These are phyloP conservation scores for Borostomias antarcticus DNA, from an alignment of 2,797 vertebrate species.

Conservation along the genomic window DNA sequence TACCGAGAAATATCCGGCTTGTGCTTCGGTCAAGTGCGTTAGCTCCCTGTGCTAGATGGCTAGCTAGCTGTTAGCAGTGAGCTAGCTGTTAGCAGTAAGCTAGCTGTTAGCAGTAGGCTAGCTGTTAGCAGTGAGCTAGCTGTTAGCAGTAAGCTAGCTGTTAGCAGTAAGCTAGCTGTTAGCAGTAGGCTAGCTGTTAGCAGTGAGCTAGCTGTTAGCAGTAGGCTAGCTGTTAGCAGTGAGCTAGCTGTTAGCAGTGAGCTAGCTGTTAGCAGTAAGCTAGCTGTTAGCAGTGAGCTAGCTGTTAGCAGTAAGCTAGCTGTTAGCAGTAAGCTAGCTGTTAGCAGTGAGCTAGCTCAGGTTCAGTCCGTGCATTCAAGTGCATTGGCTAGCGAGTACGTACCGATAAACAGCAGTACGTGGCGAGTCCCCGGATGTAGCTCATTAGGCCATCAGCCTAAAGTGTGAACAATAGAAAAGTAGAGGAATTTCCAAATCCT, in stretches of 20 bases:
- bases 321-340: constrained; percentile 41
- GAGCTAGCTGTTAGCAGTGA: constrained; percentile 28
- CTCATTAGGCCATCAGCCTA: constrained; percentile 56
- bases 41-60: too few relatives aligned
- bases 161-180: constrained; percentile 21
- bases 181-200: constrained; percentile 40
- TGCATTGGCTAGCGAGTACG: constrained; percentile 60
- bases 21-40: not conserved
- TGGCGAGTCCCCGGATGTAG: constrained; percentile 65
- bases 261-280: constrained; percentile 37
- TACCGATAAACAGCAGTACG: constrained; percentile 72
- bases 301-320: constrained; percentile 17
- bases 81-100: constrained; percentile 13
- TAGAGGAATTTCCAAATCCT: constrained; percentile 17
- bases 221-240: constrained; percentile 4
- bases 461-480: constrained; percentile 44
- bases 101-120: constrained; percentile 38
- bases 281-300: constrained; percentile 2
- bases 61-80: not conserved
- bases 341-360: constrained; percentile 29
- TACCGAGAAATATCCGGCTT: not conserved
- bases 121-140: constrained; percentile 32
- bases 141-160: not conserved
- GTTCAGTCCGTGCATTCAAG: constrained; percentile 50
- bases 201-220: constrained; percentile 23